Conservation (phyloP, 2,113 vertebrate genomes). For the Callionymus lyra region DNA sequence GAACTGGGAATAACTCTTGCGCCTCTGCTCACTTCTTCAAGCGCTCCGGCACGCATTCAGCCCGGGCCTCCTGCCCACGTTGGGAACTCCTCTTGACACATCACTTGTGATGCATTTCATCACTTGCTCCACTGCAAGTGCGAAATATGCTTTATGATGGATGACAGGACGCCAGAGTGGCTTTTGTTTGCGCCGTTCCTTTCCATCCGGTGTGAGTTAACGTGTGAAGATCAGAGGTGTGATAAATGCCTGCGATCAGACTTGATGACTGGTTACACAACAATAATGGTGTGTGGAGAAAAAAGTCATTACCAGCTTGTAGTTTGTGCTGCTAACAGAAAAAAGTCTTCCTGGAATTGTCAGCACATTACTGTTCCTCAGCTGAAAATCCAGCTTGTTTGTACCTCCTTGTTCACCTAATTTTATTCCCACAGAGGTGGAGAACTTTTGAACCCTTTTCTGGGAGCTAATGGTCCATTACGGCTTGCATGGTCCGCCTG, state of each 20-base stretch:
- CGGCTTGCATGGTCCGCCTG: background rate
- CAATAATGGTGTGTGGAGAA: background rate
- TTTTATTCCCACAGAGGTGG: slow-evolving; percentile 12
- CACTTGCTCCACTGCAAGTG: slow-evolving; percentile 5
- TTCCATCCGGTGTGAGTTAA: background rate
- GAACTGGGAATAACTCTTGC: too few relatives aligned
- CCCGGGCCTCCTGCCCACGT: slow-evolving; percentile 9
- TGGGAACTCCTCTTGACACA: slow-evolving; percentile 20
- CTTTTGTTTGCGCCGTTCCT: background rate
- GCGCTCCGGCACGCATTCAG: slow-evolving; percentile 15
- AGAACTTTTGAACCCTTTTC: slow-evolving; percentile 30
- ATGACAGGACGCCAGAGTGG: slow-evolving; percentile 1
- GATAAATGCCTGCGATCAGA: slow-evolving; percentile 7
- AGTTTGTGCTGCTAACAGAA: background rate
- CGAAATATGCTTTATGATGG: slow-evolving; percentile 2
- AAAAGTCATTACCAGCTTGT: background rate
- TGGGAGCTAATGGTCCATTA: slow-evolving; percentile 21
- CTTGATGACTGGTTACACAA: background rate
- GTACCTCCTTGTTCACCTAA: background rate
- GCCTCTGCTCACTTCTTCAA: slow-evolving; percentile 7
- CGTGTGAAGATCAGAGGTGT: slow-evolving; percentile 17
- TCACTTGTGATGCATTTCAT: slow-evolving; percentile 22
- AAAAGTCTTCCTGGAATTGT: background rate
- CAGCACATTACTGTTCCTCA: background rate
- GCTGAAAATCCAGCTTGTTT: slow-evolving; percentile 17